Evolutionary conservation across 2,888 invertebrate species (phyloP), one percentile per base, ranked within the genome.

Genomic region (Idaea dimidiata): DNA sequence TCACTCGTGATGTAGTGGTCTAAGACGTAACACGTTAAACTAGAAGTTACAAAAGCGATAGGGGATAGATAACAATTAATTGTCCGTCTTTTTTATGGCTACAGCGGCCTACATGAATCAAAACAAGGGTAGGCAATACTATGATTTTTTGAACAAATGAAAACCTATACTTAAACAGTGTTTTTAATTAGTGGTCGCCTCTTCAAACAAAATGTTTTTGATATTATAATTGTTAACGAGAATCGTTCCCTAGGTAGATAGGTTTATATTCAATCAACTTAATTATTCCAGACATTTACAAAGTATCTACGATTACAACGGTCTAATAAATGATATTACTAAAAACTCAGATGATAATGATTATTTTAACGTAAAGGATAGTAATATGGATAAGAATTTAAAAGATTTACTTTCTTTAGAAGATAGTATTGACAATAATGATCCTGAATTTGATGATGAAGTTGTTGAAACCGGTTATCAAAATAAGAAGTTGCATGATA

Each of bases 231-330:
- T n/a, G n/a, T n/a, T n/a, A 1, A 17, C 17, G 5, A 17, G 17
- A 54, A 17, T 54, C 54, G n/a, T n/a, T n/a, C 54, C 17, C 43
- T 3, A 43, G 14, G 43, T 16, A 16, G 16, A 54, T 64, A 66
- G 60, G 62, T 66, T 59, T 56, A 65, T 43, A 7, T 14, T 24
- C 53, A 63, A 61, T 55, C 59, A 16, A 55, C 6, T 58, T 64
- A 58, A 57, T 66, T 59, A 59, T 65, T 65, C 68, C 62, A 65
- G 62, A 58, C 62, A 63, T 18, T 63, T 59, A 31, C 62, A 69
- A 64, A 73, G 66, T 5, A 66, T 72, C 3, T 69, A 67, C 24
- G 75, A 78, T 18, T 68, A 77, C 58, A 70, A 64, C 5, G 56
- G 68, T 0, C n/a, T 69, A 4, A 24, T 67, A 10, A 66, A 66